Evolutionary conservation across 1,140 invertebrate species (phyloP).

Genomic region (Melitaea cinxia): DNA sequence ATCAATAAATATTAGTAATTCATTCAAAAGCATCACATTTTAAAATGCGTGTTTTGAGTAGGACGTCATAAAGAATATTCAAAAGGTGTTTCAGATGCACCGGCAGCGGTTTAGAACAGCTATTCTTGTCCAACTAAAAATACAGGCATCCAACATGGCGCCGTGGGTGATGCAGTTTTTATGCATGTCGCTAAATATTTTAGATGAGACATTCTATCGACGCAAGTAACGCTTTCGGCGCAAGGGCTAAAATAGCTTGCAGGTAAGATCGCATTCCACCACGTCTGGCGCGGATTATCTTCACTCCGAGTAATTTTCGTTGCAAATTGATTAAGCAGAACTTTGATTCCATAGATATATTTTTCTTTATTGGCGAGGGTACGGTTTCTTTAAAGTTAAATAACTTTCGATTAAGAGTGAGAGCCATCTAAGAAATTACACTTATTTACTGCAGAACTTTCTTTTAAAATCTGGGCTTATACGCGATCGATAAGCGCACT

Average conservation of each 20-base stretch:
- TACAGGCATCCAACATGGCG: slow-evolving; percentile 57
- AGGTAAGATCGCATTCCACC: slow-evolving; percentile 42
- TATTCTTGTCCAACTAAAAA: slow-evolving; percentile 72
- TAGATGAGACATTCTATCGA: slow-evolving; percentile 17
- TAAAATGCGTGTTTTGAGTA: background rate
- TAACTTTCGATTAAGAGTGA: slow-evolving; percentile 38
- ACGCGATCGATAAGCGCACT: background rate
- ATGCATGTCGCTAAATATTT: slow-evolving; percentile 62
- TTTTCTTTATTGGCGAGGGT: slow-evolving; percentile 39
- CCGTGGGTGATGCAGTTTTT: slow-evolving; percentile 66
- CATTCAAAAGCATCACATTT: background rate
- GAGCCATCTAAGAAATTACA: slow-evolving; percentile 25
- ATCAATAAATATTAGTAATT: background rate
- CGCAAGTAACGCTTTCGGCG: background rate
- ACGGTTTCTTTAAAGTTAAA: slow-evolving; percentile 33
- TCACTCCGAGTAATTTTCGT: slow-evolving; percentile 46
- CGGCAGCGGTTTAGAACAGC: slow-evolving; percentile 51
- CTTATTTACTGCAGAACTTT: slow-evolving; percentile 21
- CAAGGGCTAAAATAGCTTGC: slow-evolving; percentile 27
- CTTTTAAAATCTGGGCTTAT: slow-evolving; percentile 27
- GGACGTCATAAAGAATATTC: slow-evolving; percentile 13
- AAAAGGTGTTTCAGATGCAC: slow-evolving; percentile 56
- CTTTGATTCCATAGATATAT: slow-evolving; percentile 50
- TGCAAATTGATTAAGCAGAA: slow-evolving; percentile 58
- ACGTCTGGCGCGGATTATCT: slow-evolving; percentile 52